Evolutionary conservation across 92 coral and sea anemone species (phyloP).

Genomic region (Porites rus): DNA sequence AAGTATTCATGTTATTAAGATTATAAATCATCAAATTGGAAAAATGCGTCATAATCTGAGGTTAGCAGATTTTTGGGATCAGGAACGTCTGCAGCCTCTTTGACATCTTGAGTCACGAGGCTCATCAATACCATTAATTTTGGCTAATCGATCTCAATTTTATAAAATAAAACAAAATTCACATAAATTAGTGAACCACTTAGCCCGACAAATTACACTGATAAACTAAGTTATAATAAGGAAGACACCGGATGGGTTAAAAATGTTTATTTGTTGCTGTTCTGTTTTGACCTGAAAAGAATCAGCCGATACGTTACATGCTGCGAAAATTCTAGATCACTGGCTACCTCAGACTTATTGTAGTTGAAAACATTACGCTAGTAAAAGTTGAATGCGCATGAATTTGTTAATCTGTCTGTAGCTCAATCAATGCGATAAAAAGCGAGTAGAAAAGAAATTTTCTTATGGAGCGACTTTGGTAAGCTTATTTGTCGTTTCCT

Average conservation of each 20-base stretch:
- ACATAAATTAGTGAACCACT: background rate
- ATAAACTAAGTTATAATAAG: background rate
- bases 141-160: background rate
- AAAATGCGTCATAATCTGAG: background rate
- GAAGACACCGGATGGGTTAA: background rate
- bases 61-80: background rate
- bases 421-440: no score
- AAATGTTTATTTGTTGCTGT: background rate
- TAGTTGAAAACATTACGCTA: no score
- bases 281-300: background rate
- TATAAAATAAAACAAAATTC: no score
- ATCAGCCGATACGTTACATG: no score
- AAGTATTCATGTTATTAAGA: background rate
- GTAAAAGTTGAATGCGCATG: no score
- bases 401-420: no score
- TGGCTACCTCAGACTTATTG: no score
- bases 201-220: background rate
- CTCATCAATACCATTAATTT: background rate
- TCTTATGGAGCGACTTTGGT: no score
- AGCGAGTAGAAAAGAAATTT: no score
- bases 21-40: background rate
- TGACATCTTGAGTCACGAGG: constrained; percentile 14
- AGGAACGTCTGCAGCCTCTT: background rate
- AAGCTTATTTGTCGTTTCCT: no score
- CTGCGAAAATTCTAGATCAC: no score